Percentiles rank a stretch among this genome's conserved stretches.
These are phyloP conservation scores for Trematocara zebra DNA, from an alignment of 2,113 vertebrate genomes.

Conservation along the genomic window DNA sequence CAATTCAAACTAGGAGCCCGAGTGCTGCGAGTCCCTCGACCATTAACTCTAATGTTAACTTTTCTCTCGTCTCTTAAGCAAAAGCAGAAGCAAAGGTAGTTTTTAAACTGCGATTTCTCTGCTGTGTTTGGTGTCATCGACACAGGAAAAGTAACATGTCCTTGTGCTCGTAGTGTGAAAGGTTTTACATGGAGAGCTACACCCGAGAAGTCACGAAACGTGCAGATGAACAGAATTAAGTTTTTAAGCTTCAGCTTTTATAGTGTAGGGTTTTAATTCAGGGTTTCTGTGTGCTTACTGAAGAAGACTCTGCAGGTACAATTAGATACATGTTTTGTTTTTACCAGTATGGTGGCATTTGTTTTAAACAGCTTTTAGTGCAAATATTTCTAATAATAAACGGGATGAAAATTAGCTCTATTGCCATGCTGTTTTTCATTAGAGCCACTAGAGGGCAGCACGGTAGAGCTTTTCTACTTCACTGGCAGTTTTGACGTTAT, in stretches of 20 bases:
- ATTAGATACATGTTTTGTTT: neutral
- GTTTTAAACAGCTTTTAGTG: neutral
- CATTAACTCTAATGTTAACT: neutral
- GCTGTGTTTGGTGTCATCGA: neutral
- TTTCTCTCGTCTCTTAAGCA: neutral
- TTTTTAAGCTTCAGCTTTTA: neutral
- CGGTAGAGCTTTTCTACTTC: neutral
- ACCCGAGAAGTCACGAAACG: neutral
- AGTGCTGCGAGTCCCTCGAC: neutral
- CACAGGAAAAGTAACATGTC: neutral
- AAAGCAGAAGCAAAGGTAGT: neutral
- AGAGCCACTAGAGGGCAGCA: neutral
- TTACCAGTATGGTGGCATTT: neutral
- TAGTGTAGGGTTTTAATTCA: neutral
- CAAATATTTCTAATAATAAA: neutral
- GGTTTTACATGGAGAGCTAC: neutral
- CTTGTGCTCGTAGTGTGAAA: neutral
- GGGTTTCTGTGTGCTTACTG: neutral
- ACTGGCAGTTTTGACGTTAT: neutral
- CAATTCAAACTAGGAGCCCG: neutral
- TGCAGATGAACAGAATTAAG: rapidly evolving
- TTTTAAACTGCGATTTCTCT: neutral
- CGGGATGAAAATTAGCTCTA: neutral
- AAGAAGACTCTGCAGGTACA: neutral
- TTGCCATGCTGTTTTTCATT: neutral